These are phyloP conservation scores for Palythoa grandiflora DNA, from an alignment of 92 coral and sea anemone genomes.

Conservation along the genomic window DNA sequence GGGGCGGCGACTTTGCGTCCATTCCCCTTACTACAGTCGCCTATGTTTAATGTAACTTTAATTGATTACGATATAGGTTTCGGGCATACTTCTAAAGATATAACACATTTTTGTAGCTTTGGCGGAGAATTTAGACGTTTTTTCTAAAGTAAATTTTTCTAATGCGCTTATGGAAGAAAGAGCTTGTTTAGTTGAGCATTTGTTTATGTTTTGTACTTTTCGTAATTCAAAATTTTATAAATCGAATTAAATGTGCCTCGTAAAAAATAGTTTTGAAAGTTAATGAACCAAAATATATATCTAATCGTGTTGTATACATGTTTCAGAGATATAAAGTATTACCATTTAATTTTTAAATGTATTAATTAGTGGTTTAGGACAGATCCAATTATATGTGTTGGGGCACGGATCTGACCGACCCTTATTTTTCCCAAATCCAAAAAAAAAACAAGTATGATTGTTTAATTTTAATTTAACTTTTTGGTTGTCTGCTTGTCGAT, in stretches of 20 bases:
- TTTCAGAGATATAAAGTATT: neutral
- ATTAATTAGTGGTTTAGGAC: neutral
- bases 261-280: neutral
- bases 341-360: neutral
- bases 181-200: no score
- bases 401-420: no score
- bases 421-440: no score
- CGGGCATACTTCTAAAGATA: no score
- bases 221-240: neutral
- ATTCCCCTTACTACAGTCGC: no score
- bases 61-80: no score
- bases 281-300: neutral
- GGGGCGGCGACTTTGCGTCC: no score
- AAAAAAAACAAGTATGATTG: no score
- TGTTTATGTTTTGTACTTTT: neutral
- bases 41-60: no score
- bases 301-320: neutral
- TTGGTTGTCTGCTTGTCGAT: no score
- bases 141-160: neutral
- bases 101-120: neutral
- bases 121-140: neutral
- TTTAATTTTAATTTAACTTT: no score
- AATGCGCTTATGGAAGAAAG: neutral
- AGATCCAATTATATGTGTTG: no score
- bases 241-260: neutral